Base-by-base conservation (phyloP, 2,888 invertebrate species). In the Mythimna loreyi region DNA sequence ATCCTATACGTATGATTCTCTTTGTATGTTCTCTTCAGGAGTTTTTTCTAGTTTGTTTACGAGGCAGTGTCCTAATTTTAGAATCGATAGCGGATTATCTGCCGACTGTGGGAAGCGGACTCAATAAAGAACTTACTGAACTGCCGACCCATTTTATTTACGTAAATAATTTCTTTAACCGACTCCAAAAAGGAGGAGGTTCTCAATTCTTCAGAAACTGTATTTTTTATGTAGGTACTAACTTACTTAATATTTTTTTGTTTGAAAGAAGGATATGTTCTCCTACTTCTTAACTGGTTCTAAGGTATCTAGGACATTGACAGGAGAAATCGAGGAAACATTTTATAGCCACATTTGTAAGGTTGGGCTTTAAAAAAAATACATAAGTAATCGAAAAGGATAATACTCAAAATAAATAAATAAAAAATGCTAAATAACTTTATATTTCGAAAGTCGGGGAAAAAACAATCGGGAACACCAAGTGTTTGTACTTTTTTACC, bases 21-120 rank as follows among this genome's bases (percentile, higher is more conserved):
- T 33, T 33, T 33, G 33, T 43, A 43, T 5, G 5, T 19, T 19
- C 52, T 52, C 23, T 60, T 50, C 50, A 68, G n/a, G 50, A 47
- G 19, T 49, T 30, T 70, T 62, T 64, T 72, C 25, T 49, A 43
- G 40, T 21, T 55, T 62, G 73, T 72, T 63, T 70, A 72, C 47
- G 64, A 64, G 7, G 40, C 40, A 9, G 25, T 70, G 47, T 47
- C 49, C 55, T 71, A 71, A 73, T 64, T 55, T 71, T 73, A 71
- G 70, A 73, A 64, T 19, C 9, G 33, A 23, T 68, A 68, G 8
- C 36, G 36, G 5, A 23, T 70, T 49, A 64, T 70, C 9, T 49
- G 23, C 30, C 23, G 53, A 28, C n/a, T 53, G 30, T 53, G 55
- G 30, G 30, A 21, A 63, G 53, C 47, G 25, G 25, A 30, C 73